Evolutionary conservation across 1,140 invertebrate genomes (phyloP), one percentile per base, ranked within the genome.

Genomic region (Neodiprion fabricii): DNA sequence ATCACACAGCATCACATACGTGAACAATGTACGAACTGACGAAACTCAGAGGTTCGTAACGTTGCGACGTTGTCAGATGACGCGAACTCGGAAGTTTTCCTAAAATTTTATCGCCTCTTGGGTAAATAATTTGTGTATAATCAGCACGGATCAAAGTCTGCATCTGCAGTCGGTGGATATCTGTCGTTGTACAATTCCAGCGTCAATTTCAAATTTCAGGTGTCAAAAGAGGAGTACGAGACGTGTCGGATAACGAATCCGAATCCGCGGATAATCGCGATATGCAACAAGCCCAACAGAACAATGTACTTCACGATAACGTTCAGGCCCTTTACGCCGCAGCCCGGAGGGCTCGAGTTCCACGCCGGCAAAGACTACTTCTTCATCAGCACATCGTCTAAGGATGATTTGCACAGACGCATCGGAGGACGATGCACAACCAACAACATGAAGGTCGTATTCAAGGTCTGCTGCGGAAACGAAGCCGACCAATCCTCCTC

Each of bases 271-370:
- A 95, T 97, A 82, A 97, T 98, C 89, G 96, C 96, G 76, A 94
- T 97, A 85, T 98, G 97, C 92, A 96, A 98, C 91, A 97, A 98
- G 85, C 96, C 96, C 72, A 93, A 95, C 88, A 96, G 95, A 88
- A 90, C 96, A 82, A 96, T 97, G 95, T 98, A 96, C 90, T 97
- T 98, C 91, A 98, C 97, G 72, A 97, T 98, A 86, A 98, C 97
- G 77, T 98, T 98, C 90, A 92, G 97, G 87, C 96, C 96, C 83
- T 98, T 98, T 88, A 97, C 96, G 80, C 97, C 97, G 53, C 96
- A 97, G 89, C 96, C 97, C 72, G 96, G 96, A 79, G 97, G 96
- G 71, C 90, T 98, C 80, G 97, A 98, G 88, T 98, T 98, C 89
- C 92, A 95, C 80, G 96, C 97, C 76, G 96, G 97, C 75, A 95